These are phyloP conservation scores for Hirundo rustica DNA, from an alignment of 2,797 vertebrate genomes.

Conservation along the genomic window DNA sequence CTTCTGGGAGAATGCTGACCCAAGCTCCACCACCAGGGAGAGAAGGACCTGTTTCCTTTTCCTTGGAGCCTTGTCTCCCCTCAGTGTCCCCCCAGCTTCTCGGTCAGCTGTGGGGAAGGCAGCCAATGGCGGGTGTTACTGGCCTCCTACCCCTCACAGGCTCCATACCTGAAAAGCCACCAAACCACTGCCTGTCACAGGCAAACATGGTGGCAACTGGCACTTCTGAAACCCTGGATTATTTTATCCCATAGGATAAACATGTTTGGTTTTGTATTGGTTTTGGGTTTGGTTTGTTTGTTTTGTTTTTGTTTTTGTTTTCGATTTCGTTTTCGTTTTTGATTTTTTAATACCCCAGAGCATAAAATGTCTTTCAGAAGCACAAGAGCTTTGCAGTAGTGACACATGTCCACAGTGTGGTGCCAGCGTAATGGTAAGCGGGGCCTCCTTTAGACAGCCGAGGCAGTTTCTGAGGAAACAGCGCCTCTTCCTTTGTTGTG, in stretches of 20 bases:
- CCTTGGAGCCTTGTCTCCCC: accelerated
- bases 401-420: slow-evolving; percentile 49
- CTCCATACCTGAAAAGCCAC: accelerated
- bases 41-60: neutral
- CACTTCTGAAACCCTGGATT: neutral
- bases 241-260: neutral
- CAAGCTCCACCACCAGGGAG: accelerated
- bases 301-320: too few species aligned
- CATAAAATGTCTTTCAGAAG: neutral
- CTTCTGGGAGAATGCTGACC: accelerated
- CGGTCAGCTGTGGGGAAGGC: accelerated
- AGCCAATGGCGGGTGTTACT: accelerated
- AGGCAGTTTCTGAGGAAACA: neutral
- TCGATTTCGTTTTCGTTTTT: too few species aligned
- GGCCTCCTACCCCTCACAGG: accelerated
- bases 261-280: too few species aligned
- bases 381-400: neutral
- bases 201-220: neutral
- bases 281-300: too few species aligned
- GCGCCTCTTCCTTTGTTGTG: accelerated
- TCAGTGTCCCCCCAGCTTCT: accelerated
- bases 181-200: neutral
- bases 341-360: neutral
- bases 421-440: neutral
- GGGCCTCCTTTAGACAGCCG: accelerated